Conservation (phyloP, 2,113 vertebrate genomes). For the Spea bombifrons region DNA sequence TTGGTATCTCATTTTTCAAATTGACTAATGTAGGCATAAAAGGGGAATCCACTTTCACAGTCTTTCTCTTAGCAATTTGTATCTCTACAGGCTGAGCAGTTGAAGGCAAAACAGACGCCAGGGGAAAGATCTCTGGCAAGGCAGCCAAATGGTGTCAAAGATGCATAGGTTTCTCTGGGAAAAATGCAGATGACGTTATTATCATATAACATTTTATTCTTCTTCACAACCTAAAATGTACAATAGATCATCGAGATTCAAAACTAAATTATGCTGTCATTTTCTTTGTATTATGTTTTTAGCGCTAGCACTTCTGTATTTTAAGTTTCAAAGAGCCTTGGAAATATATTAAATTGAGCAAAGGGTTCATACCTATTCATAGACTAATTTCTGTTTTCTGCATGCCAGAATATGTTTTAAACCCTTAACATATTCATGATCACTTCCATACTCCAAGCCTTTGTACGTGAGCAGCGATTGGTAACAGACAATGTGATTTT, state of each 20-base stretch:
- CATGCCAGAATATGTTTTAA: too few species aligned
- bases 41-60: constrained; percentile 50
- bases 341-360: too few species aligned
- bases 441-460: too few species aligned
- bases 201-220: neutral
- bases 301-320: too few species aligned
- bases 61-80: constrained; percentile 58
- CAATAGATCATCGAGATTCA: neutral
- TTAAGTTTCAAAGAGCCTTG: too few species aligned
- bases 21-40: constrained; percentile 57
- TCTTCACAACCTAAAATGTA: neutral
- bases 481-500: too few species aligned
- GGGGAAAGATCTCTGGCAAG: constrained; percentile 55
- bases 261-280: too few species aligned
- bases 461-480: too few species aligned
- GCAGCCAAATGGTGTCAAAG: constrained; percentile 61
- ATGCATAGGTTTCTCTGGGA: constrained; percentile 54
- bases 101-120: constrained; percentile 56
- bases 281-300: too few species aligned
- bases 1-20: constrained; percentile 53
- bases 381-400: too few species aligned
- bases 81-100: constrained; percentile 52
- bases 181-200: constrained; percentile 39
- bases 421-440: too few species aligned
- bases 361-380: too few species aligned